phyloP scores from a whole-genome alignment of 2,797 vertebrate genomes.

The Darevskia nairensis region DNA sequence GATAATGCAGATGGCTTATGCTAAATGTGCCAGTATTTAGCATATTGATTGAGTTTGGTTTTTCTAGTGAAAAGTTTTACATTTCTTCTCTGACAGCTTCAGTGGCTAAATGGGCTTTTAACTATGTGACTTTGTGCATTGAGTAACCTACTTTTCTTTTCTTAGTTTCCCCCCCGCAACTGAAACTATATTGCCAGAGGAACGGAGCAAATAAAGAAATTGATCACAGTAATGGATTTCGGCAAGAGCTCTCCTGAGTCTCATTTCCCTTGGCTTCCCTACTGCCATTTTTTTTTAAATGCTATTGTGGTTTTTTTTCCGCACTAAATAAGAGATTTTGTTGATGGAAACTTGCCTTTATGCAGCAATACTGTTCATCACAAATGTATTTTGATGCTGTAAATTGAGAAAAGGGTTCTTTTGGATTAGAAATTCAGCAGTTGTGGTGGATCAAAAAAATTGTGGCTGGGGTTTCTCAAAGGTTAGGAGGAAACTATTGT shows the following conservation, averaged over 20 bases:
- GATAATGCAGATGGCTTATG: conserved; percentile 3
- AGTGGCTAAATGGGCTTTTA: neutral
- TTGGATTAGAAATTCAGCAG: conserved; percentile 46
- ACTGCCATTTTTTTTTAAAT: conserved; percentile 19
- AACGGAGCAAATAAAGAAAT: conserved; percentile 27
- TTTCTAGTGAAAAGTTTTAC: conserved; percentile 32
- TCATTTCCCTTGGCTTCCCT: conserved; percentile 33
- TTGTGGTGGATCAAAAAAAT: conserved; percentile 29
- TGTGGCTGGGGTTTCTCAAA: conserved; percentile 5
- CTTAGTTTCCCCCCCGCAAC: neutral
- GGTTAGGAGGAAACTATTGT: neutral
- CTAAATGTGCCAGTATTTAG: conserved; percentile 1
- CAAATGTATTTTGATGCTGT: conserved; percentile 46
- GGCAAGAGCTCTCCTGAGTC: conserved; percentile 28
- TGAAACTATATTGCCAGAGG: conserved; percentile 12
- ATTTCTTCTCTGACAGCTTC: conserved; percentile 42
- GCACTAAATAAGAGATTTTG: conserved; percentile 34
- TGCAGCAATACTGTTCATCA: conserved; percentile 49
- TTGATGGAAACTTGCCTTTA: conserved; percentile 53
- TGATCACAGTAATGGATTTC: conserved; percentile 40
- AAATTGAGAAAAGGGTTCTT: conserved; percentile 46
- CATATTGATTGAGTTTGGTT: neutral
- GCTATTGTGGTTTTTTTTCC: conserved; percentile 30
- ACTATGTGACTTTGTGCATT: neutral
- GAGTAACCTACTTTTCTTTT: conserved; percentile 26